Evolutionary conservation across 2,113 vertebrate species (phyloP).

Genomic region (Amazona vittata): DNA sequence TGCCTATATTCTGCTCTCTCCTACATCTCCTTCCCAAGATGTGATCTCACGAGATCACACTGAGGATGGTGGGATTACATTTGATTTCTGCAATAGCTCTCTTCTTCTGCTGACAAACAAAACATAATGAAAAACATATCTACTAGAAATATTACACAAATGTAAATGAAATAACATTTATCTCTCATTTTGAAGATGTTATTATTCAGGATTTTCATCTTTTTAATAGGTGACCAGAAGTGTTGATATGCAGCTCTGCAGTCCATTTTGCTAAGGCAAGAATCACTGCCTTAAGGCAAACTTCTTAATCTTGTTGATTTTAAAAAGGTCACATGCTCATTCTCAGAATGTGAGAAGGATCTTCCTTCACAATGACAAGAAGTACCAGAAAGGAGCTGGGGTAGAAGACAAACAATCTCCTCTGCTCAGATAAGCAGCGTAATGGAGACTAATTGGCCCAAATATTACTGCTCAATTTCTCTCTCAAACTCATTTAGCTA

Average conservation of each 20-base stretch:
- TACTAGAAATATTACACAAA: background rate
- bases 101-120: background rate
- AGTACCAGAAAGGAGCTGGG: background rate
- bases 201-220: background rate
- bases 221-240: background rate
- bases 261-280: background rate
- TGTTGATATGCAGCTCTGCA: background rate
- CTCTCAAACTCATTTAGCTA: constrained; percentile 11
- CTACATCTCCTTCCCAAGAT: background rate
- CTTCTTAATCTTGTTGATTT: constrained; percentile 26
- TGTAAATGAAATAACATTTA: background rate
- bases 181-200: background rate
- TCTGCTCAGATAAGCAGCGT: background rate
- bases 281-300: background rate
- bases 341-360: background rate
- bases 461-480: constrained; percentile 15
- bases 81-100: background rate
- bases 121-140: background rate
- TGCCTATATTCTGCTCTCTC: background rate
- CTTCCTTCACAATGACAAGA: background rate
- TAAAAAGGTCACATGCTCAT: background rate
- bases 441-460: background rate
- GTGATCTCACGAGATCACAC: background rate
- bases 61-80: background rate
- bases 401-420: background rate